Percentiles rank a stretch among this genome's conserved stretches.
phyloP scores from a whole-genome alignment of 2,113 vertebrate genomes.

The Xiphorhynchus elegans region DNA sequence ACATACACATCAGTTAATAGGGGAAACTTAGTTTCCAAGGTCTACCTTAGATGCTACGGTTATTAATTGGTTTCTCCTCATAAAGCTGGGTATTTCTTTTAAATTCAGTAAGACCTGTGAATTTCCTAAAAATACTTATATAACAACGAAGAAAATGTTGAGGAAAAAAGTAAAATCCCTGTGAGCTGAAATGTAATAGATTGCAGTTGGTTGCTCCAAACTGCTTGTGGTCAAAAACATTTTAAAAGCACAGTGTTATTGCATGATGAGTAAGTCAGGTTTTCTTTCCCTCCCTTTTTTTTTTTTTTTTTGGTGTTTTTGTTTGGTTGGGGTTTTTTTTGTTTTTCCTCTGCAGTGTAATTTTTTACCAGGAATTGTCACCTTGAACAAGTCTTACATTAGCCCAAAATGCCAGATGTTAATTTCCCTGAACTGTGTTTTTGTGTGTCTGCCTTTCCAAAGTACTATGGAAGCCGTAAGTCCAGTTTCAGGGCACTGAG shows the following conservation, averaged over 20 bases:
- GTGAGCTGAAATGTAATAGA: conserved; percentile 73
- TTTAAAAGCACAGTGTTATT: conserved; percentile 72
- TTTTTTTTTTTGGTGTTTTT: not conserved
- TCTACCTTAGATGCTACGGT: not conserved
- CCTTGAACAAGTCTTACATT: conserved; percentile 47
- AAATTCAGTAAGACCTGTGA: conserved; percentile 12
- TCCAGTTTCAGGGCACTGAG: not conserved
- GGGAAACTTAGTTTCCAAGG: not conserved
- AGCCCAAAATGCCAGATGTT: conserved; percentile 39
- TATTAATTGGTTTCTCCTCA: conserved; percentile 4
- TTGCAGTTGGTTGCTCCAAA: conserved; percentile 70
- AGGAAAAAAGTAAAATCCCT: conserved; percentile 62
- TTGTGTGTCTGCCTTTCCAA: not conserved
- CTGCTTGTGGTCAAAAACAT: conserved; percentile 68
- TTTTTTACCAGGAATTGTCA: conserved; percentile 64
- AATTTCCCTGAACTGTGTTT: conserved; percentile 10
- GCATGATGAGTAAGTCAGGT: conserved; percentile 45
- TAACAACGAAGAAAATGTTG: conserved; percentile 45
- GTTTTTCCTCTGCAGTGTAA: not conserved
- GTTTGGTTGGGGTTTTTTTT: not conserved
- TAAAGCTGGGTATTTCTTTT: conserved; percentile 6
- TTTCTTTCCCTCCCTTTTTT: not conserved
- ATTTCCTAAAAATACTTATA: conserved; percentile 71
- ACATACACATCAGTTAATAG: not conserved
- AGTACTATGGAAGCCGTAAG: not conserved